Evolutionary conservation across 2,888 invertebrate species (phyloP).

Genomic region (Heteromurus nitidus): DNA sequence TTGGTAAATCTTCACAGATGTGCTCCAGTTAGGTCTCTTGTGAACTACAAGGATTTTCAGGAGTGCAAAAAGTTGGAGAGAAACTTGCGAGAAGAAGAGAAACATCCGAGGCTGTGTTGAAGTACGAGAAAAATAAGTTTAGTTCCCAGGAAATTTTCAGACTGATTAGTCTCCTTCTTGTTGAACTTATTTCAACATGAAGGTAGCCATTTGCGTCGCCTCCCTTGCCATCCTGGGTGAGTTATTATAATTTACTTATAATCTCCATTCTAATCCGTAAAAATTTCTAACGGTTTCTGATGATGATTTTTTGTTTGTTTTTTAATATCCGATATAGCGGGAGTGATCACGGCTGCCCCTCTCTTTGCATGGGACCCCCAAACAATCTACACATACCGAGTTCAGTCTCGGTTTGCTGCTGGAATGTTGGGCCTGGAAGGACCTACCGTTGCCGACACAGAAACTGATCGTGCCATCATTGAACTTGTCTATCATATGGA

Average conservation of each 20-base stretch:
- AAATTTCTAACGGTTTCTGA: constrained; percentile 12
- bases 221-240: constrained; percentile 72
- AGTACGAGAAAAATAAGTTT: background rate
- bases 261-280: constrained; percentile 16
- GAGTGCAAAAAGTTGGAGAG: constrained; percentile 24
- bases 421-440: constrained; percentile 55
- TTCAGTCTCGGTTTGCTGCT: constrained; percentile 54
- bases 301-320: constrained; percentile 45
- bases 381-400: constrained; percentile 67
- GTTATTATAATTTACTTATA: constrained; percentile 5
- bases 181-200: constrained; percentile 65
- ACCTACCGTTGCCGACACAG: constrained; percentile 45
- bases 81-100: too few species aligned
- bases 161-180: constrained; percentile 43
- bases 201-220: constrained; percentile 68
- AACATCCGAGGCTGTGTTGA: background rate
- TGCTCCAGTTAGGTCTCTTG: constrained; percentile 71
- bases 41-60: constrained; percentile 58
- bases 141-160: constrained; percentile 32
- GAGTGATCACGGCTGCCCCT: constrained; percentile 67
- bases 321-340: too few species aligned
- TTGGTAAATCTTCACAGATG: constrained; percentile 59
- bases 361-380: constrained; percentile 72
- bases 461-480: constrained; percentile 50
- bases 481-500: constrained; percentile 39